Evolutionary conservation across 2,113 vertebrate genomes (phyloP), one percentile per base, ranked within the genome.

Genomic region (Myrmophylax atrothorax): DNA sequence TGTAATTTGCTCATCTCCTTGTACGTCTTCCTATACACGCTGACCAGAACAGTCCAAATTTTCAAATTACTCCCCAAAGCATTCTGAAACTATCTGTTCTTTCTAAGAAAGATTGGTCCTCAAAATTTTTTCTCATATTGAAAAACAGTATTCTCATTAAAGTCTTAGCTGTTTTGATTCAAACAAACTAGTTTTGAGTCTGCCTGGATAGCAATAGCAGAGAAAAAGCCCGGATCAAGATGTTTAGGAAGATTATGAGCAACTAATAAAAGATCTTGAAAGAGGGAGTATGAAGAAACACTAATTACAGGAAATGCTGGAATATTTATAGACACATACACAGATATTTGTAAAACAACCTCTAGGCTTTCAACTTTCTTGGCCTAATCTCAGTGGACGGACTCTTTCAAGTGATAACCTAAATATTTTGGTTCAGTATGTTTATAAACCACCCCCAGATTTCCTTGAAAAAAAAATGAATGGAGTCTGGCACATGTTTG

Each of bases 251-350:
- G 87, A 20, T 62, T 90, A 83, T 25, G 22, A 88, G 42, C 22
- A 47, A 52, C 47, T 70, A 80, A 73, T 74, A 86, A 86, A 88
- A 90, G 59, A 68, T 76, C 33, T 20, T 68, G 68, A 91, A 91
- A 19, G 23, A 49, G 24, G 22, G 18, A 96, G 33, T 66, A 91
- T 73, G 0, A 1, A 73, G 42, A 24, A 80, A 74, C 12, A 22
- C 12, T 83, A 94, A 93, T 83, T 94, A 76, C 66, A 91, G 78
- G 78, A 94, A 93, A 90, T 81, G 47, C 60, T 91, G 47, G 38
- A 82, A 52, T 92, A 92, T 91, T 85, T 91, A 91, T 77, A 95
- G 78, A 44, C 33, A 53, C 35, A 35, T 37, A 44, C 40, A 52
- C 20, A 76, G 25, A 63, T 67, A 89, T 85, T 85, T 89, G 74